These are phyloP conservation scores for Oedothorax gibbosus DNA, from an alignment of 1,140 invertebrate species.

Conservation along the genomic window DNA sequence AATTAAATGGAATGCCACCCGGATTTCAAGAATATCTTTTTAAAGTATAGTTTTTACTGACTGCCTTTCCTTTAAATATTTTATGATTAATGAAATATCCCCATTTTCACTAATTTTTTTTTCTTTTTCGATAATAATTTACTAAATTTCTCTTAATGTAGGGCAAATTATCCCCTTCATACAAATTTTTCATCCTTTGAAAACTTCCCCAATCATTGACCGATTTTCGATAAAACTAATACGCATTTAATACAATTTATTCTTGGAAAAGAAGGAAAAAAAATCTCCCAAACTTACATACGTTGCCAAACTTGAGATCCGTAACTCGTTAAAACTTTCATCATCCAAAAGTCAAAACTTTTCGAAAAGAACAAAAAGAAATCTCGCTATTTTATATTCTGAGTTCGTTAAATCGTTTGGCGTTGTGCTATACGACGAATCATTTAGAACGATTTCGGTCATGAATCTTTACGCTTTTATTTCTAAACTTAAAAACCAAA, in stretches of 20 bases:
- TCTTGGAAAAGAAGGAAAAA: not conserved
- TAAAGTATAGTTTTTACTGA: too few species aligned
- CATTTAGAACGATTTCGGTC: constrained; percentile 39
- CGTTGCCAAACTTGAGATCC: not conserved
- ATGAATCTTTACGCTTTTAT: constrained; percentile 45
- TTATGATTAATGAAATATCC: too few species aligned
- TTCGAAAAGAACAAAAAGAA: constrained; percentile 26
- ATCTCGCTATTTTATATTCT: constrained; percentile 45
- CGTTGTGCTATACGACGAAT: not conserved
- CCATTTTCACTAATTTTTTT: too few species aligned
- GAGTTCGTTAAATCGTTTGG: constrained; percentile 37
- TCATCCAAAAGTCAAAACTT: constrained; percentile 21
- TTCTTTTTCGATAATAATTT: too few species aligned
- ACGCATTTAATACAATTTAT: constrained; percentile 33
- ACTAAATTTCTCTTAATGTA: too few species aligned
- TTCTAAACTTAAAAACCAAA: constrained; percentile 40
- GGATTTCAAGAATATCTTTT: too few species aligned
- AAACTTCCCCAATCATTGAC: constrained; percentile 1
- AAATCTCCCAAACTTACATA: not conserved
- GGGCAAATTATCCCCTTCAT: too few species aligned
- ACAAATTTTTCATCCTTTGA: not conserved
- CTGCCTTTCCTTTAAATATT: too few species aligned
- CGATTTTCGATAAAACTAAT: constrained; percentile 2
- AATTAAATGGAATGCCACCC: too few species aligned
- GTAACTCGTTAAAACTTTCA: constrained; percentile 48